Percentiles rank a stretch among this genome's conserved stretches.
phyloP scores from a whole-genome alignment of 2,888 invertebrate species.

The Pseudococcus jackbeardsleyi region DNA sequence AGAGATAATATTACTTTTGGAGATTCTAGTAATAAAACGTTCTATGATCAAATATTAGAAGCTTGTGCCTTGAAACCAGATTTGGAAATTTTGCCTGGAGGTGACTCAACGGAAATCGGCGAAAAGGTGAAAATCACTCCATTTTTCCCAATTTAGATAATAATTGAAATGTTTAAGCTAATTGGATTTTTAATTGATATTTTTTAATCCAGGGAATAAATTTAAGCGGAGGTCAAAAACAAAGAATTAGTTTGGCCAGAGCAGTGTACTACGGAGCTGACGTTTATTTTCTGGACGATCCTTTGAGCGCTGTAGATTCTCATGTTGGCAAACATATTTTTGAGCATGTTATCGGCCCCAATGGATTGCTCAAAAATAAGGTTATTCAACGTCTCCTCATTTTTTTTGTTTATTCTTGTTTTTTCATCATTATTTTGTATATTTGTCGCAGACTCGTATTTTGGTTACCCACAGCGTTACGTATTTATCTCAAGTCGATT shows the following conservation, averaged over 20 bases:
- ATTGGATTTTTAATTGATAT: too few relatives aligned
- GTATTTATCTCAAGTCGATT: slow-evolving; percentile 90
- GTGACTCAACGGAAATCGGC: slow-evolving; percentile 97
- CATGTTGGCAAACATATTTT: slow-evolving; percentile 79
- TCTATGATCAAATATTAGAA: slow-evolving; percentile 85
- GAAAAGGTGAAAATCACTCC: slow-evolving; percentile 23
- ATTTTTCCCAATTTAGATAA: background rate
- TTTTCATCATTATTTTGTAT: background rate
- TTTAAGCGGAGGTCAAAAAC: slow-evolving; percentile 93
- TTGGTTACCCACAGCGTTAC: slow-evolving; percentile 96
- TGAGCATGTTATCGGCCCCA: slow-evolving; percentile 75
- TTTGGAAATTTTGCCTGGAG: slow-evolving; percentile 92
- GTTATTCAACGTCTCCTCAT: slow-evolving; percentile 59
- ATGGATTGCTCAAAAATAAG: slow-evolving; percentile 70
- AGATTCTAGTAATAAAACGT: slow-evolving; percentile 77
- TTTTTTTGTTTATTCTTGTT: background rate
- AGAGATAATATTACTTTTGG: slow-evolving; percentile 95
- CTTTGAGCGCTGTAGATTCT: slow-evolving; percentile 80
- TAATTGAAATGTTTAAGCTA: too few relatives aligned
- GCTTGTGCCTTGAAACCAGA: slow-evolving; percentile 93
- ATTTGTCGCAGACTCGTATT: slow-evolving; percentile 77
- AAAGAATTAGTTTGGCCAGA: slow-evolving; percentile 89
- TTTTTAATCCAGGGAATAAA: slow-evolving; percentile 77
- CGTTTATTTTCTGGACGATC: slow-evolving; percentile 95
- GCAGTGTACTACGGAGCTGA: slow-evolving; percentile 92